Evolutionary conservation across 2,113 vertebrate genomes (phyloP).

Genomic region (Ondatra zibethicus): DNA sequence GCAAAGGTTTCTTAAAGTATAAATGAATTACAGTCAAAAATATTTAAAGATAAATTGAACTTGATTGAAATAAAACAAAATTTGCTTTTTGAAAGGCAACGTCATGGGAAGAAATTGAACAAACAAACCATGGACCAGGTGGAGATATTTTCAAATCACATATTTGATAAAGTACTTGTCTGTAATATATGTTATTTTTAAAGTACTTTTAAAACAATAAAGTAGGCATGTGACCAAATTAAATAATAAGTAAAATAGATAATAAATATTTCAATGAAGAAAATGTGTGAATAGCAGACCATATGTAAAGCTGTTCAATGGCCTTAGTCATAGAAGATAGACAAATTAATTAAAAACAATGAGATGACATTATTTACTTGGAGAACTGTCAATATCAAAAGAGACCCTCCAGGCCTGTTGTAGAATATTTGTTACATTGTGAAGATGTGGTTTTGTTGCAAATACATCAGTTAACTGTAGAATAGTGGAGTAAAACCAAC

Average conservation of each 20-base stretch:
- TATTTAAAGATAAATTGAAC: not conserved
- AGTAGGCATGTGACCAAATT: not conserved
- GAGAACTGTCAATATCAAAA: not conserved
- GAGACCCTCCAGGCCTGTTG: not conserved
- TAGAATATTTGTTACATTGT: not conserved
- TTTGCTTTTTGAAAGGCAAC: not conserved
- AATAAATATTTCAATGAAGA: not conserved
- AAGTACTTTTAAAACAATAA: constrained; percentile 29
- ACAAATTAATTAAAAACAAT: constrained; percentile 23
- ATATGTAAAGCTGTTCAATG: not conserved
- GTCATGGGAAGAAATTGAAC: not conserved
- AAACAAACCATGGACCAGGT: not conserved
- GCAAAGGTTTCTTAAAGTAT: constrained; percentile 46
- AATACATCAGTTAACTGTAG: not conserved
- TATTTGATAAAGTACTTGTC: not conserved
- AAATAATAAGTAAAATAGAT: constrained; percentile 33
- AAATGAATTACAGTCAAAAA: constrained; percentile 18
- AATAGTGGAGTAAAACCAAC: constrained; percentile 4
- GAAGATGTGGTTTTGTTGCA: not conserved
- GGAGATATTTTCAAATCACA: constrained; percentile 50
- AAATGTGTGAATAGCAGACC: not conserved
- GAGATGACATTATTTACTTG: not conserved
- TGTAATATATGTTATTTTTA: not conserved
- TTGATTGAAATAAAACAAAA: constrained; percentile 29
- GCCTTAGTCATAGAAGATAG: not conserved